phyloP scores from a whole-genome alignment of 2,797 vertebrate species.

The Eremophila alpestris region DNA sequence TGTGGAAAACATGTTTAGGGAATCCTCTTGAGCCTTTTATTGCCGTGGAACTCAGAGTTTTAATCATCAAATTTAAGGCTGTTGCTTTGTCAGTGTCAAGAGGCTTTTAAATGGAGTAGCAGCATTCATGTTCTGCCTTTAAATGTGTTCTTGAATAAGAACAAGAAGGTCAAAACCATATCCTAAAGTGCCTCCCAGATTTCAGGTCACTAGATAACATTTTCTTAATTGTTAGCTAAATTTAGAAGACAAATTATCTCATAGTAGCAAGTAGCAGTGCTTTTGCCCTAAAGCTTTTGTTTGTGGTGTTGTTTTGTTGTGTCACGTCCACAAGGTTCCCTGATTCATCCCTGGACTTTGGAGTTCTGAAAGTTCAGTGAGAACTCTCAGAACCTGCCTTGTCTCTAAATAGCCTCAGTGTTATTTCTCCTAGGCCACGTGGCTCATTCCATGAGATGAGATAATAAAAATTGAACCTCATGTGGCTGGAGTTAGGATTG shows the following conservation, averaged over 20 bases:
- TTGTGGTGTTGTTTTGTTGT: background rate
- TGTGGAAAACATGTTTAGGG: background rate
- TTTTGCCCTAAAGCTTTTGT: background rate
- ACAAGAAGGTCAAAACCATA: background rate
- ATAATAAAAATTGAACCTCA: background rate
- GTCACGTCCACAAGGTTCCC: accelerated
- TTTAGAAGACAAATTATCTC: background rate
- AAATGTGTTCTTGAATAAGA: background rate
- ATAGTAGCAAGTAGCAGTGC: background rate
- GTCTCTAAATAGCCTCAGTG: background rate
- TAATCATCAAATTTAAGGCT: background rate
- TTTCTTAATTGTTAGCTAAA: slow-evolving; percentile 30
- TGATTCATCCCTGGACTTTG: background rate
- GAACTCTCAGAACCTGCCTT: background rate
- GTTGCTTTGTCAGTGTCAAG: background rate
- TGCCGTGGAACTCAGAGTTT: background rate
- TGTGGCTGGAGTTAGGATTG: background rate
- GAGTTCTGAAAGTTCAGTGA: background rate
- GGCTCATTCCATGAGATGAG: background rate
- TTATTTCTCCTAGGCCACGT: background rate
- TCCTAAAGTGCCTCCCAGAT: background rate
- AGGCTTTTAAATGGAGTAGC: background rate
- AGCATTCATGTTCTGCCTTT: background rate
- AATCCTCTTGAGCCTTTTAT: background rate
- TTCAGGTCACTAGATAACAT: background rate